Base-by-base conservation (phyloP, 2,113 vertebrate genomes). In the Grammomys surdaster region DNA sequence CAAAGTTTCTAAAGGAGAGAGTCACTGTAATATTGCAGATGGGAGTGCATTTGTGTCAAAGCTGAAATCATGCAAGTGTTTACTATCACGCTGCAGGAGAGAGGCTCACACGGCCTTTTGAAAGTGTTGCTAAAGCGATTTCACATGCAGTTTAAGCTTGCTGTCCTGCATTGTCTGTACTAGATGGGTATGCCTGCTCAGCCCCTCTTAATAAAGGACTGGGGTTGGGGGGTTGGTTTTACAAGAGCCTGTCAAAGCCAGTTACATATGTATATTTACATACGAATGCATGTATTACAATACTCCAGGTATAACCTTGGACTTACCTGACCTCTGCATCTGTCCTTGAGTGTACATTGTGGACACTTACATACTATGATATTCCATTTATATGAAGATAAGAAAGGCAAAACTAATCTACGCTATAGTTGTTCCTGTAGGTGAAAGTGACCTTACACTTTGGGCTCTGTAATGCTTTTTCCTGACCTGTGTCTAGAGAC, bases 1-100 rank as follows among this genome's bases (percentile, higher is more conserved):
- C 48, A 33, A 87, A 98, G 84, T 95, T 97, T 98, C 97, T 91
- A 96, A 97, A 97, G 73, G 88, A 89, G 63, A 6, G 86, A 97
- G 75, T 85, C 40, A 96, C 97, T 96, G 77, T 0, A 0, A 96
- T 93, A 81, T 48, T 75, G 70, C 96, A 75, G 70, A 67, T 56
- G 88, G 69, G 95, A 97, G 97, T 46, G 0, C 85, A 93, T 86
- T 95, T 88, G 19, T 93, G 96, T 97, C 56, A 86, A 36, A 95
- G 88, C 77, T 51, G 86, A 97, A 97, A 81, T 85, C 46, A 56
- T 63, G 7, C 6, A 46, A 24, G 46, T 20, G 31, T 46, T 84
- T 75, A 69, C 0, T 58, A 7, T 11, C 65, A 14, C 85, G 88
- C 48, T 19, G 54, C 70, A 88, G 26, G 33, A 75, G 85, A 9